A percentile compares a stretch with the other conserved stretches of the same genome.
Conservation (phyloP, 2,113 vertebrate genomes). For the Scatophagus argus region DNA sequence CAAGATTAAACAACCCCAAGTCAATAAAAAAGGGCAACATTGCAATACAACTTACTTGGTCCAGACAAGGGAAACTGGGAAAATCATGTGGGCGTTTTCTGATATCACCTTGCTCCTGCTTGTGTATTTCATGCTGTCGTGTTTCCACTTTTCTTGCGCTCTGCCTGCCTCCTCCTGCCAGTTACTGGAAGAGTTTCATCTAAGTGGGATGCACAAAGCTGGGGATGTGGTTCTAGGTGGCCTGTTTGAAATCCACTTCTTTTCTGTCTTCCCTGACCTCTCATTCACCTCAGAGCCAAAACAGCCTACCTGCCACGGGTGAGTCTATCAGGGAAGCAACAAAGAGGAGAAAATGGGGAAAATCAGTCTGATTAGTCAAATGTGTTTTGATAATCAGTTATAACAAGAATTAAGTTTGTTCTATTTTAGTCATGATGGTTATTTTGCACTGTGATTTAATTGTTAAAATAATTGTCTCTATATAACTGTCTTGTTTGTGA, state of each 20-base stretch:
- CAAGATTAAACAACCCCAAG: background rate
- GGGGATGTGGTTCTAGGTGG: constrained; percentile 69
- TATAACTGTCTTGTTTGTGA: no score
- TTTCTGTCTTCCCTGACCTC: constrained; percentile 45
- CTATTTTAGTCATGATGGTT: no score
- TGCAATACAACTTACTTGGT: no score
- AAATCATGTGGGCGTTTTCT: constrained; percentile 28
- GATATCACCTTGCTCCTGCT: background rate
- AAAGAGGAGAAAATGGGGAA: no score
- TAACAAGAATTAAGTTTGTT: no score
- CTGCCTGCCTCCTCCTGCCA: constrained; percentile 24
- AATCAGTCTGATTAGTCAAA: no score
- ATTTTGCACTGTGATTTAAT: no score
- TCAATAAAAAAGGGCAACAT: constrained; percentile 32
- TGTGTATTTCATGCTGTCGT: background rate
- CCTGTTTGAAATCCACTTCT: constrained; percentile 55
- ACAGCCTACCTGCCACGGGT: constrained; percentile 55
- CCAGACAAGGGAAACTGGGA: background rate
- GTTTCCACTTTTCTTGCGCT: constrained; percentile 1
- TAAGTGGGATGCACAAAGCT: constrained; percentile 57
- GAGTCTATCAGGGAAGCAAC: constrained; percentile 11
- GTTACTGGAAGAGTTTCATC: constrained; percentile 50
- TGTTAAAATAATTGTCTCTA: no score
- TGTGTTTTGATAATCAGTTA: no score
- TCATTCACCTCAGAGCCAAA: constrained; percentile 54